A percentile compares a stretch with the other conserved stretches of the same genome.
Conservation (phyloP, 2,113 vertebrate species). For the Hippocampus guttulatus region DNA sequence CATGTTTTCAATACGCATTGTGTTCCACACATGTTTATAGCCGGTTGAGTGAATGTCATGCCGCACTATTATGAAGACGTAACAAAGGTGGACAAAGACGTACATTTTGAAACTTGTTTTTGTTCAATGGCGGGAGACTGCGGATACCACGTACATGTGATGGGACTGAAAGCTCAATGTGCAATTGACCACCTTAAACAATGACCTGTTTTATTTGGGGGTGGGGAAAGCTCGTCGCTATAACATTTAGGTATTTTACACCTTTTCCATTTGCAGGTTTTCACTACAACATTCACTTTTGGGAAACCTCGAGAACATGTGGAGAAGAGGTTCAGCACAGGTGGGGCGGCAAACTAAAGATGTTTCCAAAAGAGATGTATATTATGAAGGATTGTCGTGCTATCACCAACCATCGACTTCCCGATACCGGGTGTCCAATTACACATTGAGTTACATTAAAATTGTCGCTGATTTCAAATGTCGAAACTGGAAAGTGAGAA, state of each 20-base stretch:
- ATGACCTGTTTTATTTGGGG: not conserved
- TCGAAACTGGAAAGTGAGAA: too few species aligned
- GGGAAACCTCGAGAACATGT: constrained; percentile 49
- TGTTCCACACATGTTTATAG: not conserved
- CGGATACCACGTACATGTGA: not conserved
- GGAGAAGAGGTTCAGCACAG: constrained; percentile 63
- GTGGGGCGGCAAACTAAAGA: constrained; percentile 26
- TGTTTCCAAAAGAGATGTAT: not conserved
- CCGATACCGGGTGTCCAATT: not conserved
- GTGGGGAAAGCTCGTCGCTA: not conserved
- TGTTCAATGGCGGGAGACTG: not conserved
- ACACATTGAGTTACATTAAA: too few species aligned
- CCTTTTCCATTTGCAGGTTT: not conserved
- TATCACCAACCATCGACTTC: not conserved
- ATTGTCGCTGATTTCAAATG: too few species aligned
- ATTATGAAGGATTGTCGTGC: too few species aligned
- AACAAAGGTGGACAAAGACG: not conserved
- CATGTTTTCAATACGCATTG: not conserved
- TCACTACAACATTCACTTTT: not conserved
- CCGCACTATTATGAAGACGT: not conserved
- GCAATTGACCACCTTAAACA: not conserved
- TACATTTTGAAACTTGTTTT: too few species aligned
- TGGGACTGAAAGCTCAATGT: not conserved
- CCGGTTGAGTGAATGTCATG: not conserved
- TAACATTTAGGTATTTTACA: not conserved